Conservation (phyloP, 2,113 vertebrate species). For the Eidolon helvum region DNA sequence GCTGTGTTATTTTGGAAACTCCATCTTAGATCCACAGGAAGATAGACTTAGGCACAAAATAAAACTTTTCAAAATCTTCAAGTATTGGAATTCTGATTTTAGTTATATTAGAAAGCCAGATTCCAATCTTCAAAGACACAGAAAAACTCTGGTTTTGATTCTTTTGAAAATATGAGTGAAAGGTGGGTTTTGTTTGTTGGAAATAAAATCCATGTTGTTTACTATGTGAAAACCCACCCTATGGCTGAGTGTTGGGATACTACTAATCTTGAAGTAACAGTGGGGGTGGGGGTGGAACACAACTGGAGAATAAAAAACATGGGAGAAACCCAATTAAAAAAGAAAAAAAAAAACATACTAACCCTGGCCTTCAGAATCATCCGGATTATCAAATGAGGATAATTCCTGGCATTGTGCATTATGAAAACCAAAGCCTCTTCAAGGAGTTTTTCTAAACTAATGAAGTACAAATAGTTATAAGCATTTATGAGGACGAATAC, state of each 20-base stretch:
- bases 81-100: not conserved
- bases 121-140: not conserved
- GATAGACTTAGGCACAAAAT: conserved; percentile 11
- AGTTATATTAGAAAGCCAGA: conserved; percentile 9
- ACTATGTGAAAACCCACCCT: not conserved
- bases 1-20: conserved; percentile 58
- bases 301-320: not conserved
- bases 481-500: conserved; percentile 40
- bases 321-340: not conserved
- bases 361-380: not conserved
- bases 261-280: not conserved
- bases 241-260: not conserved
- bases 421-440: not conserved
- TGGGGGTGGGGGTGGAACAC: not conserved
- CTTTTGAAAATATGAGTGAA: not conserved
- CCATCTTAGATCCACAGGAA: not conserved
- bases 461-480: not conserved
- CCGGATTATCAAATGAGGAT: not conserved
- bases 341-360: not conserved
- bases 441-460: conserved; percentile 12
- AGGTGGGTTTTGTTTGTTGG: fast-evolving
- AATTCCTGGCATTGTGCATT: not conserved
- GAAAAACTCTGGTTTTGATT: not conserved
- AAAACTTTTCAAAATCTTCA: conserved; percentile 21
- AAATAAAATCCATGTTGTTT: not conserved